Evolutionary conservation across 2,113 vertebrate genomes (phyloP).

Genomic region (Anoura caudifer): DNA sequence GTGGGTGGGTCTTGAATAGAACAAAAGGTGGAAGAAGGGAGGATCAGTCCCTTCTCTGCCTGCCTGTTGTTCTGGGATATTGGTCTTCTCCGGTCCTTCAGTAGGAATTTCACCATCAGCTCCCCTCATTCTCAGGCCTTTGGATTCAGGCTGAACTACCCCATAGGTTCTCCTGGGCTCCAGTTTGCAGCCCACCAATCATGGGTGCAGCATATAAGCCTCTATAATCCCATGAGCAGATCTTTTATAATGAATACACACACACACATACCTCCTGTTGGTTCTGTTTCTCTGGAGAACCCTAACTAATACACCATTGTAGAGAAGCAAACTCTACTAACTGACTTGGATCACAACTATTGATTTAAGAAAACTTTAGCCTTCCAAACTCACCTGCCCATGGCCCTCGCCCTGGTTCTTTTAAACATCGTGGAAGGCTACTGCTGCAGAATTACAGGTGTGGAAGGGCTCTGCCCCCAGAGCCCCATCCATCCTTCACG

Average conservation of each 20-base stretch:
- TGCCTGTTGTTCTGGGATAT: neutral
- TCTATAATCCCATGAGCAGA: neutral
- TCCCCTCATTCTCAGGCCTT: neutral
- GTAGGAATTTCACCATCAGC: neutral
- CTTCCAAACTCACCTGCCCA: neutral
- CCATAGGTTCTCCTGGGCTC: neutral
- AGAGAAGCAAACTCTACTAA: neutral
- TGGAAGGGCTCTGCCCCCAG: too few relatives aligned
- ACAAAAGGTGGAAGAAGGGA: neutral
- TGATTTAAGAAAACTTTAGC: neutral
- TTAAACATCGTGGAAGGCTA: accelerated
- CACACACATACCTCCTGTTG: too few relatives aligned
- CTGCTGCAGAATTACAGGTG: neutral
- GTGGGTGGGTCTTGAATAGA: neutral
- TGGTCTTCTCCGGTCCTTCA: neutral
- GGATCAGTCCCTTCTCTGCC: neutral
- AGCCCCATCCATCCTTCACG: too few relatives aligned
- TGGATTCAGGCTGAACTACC: neutral
- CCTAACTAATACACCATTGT: neutral
- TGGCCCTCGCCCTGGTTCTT: neutral
- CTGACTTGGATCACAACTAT: neutral
- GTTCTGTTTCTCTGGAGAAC: neutral
- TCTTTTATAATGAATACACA: neutral
- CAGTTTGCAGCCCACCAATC: neutral
- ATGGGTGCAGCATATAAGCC: neutral